These are phyloP conservation scores for Stegostoma tigrinum DNA, from an alignment of 2,113 vertebrate genomes.

Conservation along the genomic window DNA sequence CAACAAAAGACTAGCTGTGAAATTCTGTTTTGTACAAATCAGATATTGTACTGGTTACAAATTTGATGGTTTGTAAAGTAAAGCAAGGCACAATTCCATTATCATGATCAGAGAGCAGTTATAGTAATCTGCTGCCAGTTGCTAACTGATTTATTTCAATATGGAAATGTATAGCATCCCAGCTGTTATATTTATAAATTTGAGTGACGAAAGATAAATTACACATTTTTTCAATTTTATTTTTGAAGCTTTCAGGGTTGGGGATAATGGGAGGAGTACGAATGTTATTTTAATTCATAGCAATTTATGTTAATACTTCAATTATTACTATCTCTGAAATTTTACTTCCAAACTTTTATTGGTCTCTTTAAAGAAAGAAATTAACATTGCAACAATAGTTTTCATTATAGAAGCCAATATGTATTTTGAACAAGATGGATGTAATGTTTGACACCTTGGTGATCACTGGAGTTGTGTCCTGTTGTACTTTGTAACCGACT, in stretches of 20 bases:
- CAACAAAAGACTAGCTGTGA: not conserved
- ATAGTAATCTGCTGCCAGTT: not conserved
- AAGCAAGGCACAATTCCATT: constrained; percentile 25
- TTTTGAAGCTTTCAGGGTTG: not conserved
- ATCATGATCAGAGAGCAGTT: not conserved
- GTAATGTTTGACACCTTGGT: not conserved
- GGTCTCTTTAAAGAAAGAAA: not conserved
- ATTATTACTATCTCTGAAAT: not conserved
- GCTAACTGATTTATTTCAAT: not conserved
- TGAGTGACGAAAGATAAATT: not conserved
- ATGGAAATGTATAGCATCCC: not conserved
- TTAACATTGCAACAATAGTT: not conserved
- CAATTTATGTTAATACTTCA: not conserved
- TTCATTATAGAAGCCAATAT: constrained; percentile 2
- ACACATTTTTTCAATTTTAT: not conserved
- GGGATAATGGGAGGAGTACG: not conserved
- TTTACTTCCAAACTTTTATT: not conserved
- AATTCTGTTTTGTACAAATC: constrained; percentile 36
- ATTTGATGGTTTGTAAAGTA: not conserved
- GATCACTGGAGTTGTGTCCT: constrained; percentile 11
- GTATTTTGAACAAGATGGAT: not conserved
- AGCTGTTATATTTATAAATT: not conserved
- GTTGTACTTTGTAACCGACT: not conserved
- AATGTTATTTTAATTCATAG: not conserved
- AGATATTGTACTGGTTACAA: not conserved